Evolutionary conservation across 2,113 vertebrate genomes (phyloP).

Genomic region (Gobius niger): DNA sequence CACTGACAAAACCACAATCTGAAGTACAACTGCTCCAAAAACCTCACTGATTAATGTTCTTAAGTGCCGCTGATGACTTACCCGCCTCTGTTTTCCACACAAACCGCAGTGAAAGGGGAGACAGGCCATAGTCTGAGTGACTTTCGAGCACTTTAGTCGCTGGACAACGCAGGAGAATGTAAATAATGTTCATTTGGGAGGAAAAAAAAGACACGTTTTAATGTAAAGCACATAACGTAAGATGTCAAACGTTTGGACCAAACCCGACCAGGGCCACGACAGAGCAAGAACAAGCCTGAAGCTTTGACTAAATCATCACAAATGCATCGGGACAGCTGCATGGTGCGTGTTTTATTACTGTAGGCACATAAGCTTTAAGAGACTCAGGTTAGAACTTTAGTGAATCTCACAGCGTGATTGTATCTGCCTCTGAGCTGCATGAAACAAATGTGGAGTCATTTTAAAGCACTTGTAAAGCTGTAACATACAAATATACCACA

Average conservation of each 20-base stretch:
- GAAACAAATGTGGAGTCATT: background rate
- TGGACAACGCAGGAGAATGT: conserved; percentile 1
- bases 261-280: no score
- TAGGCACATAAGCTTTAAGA: conserved; percentile 10
- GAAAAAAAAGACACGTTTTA: background rate
- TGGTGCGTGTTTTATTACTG: background rate
- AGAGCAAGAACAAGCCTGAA: no score
- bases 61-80: no score
- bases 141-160: conserved; percentile 22
- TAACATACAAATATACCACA: background rate
- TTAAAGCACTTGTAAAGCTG: background rate
- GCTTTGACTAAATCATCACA: background rate
- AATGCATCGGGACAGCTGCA: background rate
- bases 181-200: background rate
- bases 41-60: no score
- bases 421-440: conserved; percentile 10
- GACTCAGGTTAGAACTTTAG: conserved; percentile 7
- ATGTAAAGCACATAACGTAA: background rate
- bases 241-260: no score
- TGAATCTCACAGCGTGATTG: background rate
- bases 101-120: conserved; percentile 12
- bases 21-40: no score
- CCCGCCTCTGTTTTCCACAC: no score
- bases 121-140: conserved; percentile 26
- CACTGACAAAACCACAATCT: no score